Evolutionary conservation across 2,888 invertebrate species (phyloP), one percentile per base, ranked within the genome.

Genomic region (Bombyx huttoni): DNA sequence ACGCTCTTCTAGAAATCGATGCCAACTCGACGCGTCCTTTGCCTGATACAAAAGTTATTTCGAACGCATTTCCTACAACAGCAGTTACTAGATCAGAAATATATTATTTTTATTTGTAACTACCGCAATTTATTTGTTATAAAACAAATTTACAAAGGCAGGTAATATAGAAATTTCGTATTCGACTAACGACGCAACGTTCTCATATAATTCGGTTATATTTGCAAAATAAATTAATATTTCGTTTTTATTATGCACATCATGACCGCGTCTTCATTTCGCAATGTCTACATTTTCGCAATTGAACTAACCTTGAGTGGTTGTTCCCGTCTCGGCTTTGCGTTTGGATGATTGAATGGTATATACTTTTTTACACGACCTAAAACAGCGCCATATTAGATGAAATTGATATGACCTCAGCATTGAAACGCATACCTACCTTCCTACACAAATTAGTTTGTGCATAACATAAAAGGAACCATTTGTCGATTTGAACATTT

Each of bases 1-100:
- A 56, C 54, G 58, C 56, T 60, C 58, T 53, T 58, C 59, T 61
- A 62, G 57, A 66, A 64, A 70, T 70, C 70, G 68, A 70, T 70
- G 55, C 54, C 48, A 46, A 14, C 49, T 35, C 46, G 33, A 50
- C 10, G 13, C 45, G n/a, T 54, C 50, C 53, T 49, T 53, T 56
- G 56, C 56, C 59, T 54, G 40, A 10, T 40, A 40, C 12, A 40
- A 40, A 40, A 40, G 9, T 40, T 8, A 8, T 12, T 40, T 40
- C 3, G 8, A 12, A 40, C 40, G 12, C 40, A 12, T 40, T 40
- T 12, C 40, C 40, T 10, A 10, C 8, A 40, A 10, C 9, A 10
- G 3, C 8, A 40, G 40, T 12, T 10, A 40, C 12, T 12, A 40
- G 40, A 40, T 40, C 1, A 24, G 1, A 24, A 40, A 40, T 40